Evolutionary conservation across 2,888 invertebrate species (phyloP).

Genomic region (Melanostoma scalare): DNA sequence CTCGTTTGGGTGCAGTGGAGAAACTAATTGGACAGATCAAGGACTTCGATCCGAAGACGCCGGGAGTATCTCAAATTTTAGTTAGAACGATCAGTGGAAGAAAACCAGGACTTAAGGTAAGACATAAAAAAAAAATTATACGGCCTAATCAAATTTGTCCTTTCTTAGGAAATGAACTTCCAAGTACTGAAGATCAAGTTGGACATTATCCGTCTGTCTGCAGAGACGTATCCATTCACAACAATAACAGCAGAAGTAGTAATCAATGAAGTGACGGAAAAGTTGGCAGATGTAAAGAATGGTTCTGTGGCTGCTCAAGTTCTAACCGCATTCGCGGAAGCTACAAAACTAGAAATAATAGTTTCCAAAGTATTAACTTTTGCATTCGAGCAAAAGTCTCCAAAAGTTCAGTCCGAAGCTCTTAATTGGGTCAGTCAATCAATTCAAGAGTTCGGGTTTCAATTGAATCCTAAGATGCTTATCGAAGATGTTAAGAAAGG

Average conservation of each 20-base stretch:
- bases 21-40: constrained; percentile 86
- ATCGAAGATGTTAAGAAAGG: constrained; percentile 92
- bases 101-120: constrained; percentile 89
- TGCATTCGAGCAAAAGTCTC: constrained; percentile 94
- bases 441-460: constrained; percentile 93
- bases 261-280: constrained; percentile 91
- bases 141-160: neutral
- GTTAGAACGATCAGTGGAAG: constrained; percentile 88
- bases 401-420: constrained; percentile 94
- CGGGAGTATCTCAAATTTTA: constrained; percentile 88
- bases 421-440: constrained; percentile 91
- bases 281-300: constrained; percentile 93
- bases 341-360: constrained; percentile 89
- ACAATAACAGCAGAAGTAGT: constrained; percentile 89
- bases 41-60: constrained; percentile 85
- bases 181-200: constrained; percentile 93
- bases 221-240: constrained; percentile 89
- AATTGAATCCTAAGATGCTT: constrained; percentile 88
- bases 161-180: constrained; percentile 91
- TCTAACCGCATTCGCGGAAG: constrained; percentile 89
- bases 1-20: constrained; percentile 89
- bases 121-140: too few species aligned
- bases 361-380: constrained; percentile 87
- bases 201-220: constrained; percentile 90
- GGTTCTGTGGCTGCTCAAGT: constrained; percentile 85